phyloP scores from a whole-genome alignment of 2,797 vertebrate species.

The Hyperoplus immaculatus region DNA sequence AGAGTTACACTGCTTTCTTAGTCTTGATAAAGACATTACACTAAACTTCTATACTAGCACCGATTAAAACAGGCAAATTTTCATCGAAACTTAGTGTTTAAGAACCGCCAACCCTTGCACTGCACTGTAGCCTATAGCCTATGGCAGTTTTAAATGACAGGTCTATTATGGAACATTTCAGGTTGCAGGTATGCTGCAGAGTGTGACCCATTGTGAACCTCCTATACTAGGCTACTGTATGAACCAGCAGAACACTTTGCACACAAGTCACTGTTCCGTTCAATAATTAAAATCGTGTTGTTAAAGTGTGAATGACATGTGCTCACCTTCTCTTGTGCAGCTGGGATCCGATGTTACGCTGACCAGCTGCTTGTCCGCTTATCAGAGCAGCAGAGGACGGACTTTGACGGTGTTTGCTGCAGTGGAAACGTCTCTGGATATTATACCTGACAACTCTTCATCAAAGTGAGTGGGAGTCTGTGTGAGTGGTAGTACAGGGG shows the following conservation, averaged over 20 bases:
- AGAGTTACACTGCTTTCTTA: neutral
- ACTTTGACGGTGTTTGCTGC: slow-evolving; percentile 37
- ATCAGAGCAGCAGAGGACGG: neutral
- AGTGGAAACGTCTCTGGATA: neutral
- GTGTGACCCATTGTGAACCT: too few relatives aligned
- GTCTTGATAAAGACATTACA: neutral
- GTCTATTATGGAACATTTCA: neutral
- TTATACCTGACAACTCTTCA: too few relatives aligned
- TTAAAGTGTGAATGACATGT: slow-evolving; percentile 11
- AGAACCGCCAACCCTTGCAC: neutral
- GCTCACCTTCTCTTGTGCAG: slow-evolving; percentile 44
- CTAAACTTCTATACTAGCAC: neutral
- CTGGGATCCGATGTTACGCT: neutral
- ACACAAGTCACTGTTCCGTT: neutral
- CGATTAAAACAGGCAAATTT: neutral
- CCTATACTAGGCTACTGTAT: too few relatives aligned
- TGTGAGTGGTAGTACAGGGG: too few relatives aligned
- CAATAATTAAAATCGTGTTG: neutral
- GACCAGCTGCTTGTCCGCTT: neutral
- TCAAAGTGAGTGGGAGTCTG: too few relatives aligned
- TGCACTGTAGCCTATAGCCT: neutral
- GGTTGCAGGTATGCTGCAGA: neutral
- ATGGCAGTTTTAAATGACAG: neutral
- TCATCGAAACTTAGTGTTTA: neutral
- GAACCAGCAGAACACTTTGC: neutral